Evolutionary conservation across 2,797 vertebrate species (phyloP), one percentile per base, ranked within the genome.

Genomic region (Rhabdomys pumilio): DNA sequence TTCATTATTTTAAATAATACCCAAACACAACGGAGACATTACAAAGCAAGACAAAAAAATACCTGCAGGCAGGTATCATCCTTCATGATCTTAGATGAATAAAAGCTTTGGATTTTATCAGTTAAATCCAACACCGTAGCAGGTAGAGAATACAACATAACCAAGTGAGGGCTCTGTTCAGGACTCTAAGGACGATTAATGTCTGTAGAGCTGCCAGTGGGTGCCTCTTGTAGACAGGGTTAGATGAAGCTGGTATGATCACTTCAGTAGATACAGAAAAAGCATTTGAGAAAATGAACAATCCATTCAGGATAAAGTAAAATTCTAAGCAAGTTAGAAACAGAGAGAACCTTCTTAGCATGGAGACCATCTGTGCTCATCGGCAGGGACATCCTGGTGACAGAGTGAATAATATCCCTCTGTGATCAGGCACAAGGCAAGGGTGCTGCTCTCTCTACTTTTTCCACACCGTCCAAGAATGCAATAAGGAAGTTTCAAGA

Each of bases 21-120:
- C 12, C 80, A 82, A 86, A 85, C 63, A 73, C 59, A 29, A 84
- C 47, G 50, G 79, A 87, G n/a, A 38, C 26, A 20, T 89, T 79
- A 6, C 69, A 79, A 11, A 92, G 41, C 67, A 50, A 87, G 84
- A 73, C 82, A 87, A 77, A 50, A 44, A 69, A 72, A 20, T 72
- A 38, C 69, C 29, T 67, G 67, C 1, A 89, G 87, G 90, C 75
- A 72, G 44, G 2, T 72, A n/a, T 85, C 44, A 9, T 6, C 34
- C 38, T 47, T 93, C 7, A 5, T 65, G 77, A 95, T 76, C 22
- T 86, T 11, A 31, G 38, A 55, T 79, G 38, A 26, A 91, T 73
- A 75, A 75, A 91, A 53, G 61, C 76, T 76, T 93, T 96, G 63
- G 50, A 69, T 75, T 90, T 95, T 87, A 87, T 63, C 82, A 96